Evolutionary conservation across 2,113 vertebrate genomes (phyloP), one percentile per base, ranked within the genome.

Genomic region (Centrocercus urophasianus): DNA sequence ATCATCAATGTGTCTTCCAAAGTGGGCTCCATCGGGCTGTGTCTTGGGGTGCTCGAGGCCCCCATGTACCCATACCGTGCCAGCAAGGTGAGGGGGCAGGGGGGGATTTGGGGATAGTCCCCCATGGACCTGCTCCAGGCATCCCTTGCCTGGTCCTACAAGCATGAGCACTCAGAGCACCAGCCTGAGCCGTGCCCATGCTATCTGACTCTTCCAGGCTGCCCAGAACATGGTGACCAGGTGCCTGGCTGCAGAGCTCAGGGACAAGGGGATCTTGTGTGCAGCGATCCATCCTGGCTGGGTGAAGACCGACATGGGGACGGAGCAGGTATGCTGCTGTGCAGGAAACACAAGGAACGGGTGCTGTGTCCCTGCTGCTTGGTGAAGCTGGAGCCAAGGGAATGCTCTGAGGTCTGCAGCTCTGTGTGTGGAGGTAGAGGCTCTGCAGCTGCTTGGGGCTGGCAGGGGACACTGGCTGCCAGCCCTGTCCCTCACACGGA

Each of bases 291-390:
- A 97, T 81, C 97, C 97, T 13, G 97, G 97, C 89, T 98, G 97
- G 97, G 96, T 98, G 83, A 94, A 97, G 92, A 97, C 95, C 0
- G 91, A 97, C 57, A 97, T 97, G 96, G 97, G 97, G 34, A 97
- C 52, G 0, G 67, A 96, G 27, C 48, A 96, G 94, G 93, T 93
- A 91, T 43, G 5, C 40, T 74, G 84, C 25, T 54, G 45, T 67
- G 13, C 73, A 67, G 92, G 83, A 69, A 38, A 90, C 56, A 32
- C 17, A 8, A 27, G 52, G 52, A 54, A 54, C 16, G 52, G 11
- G 22, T 30, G 24, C 16, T 63, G 61, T 16, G 61, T 63, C 61
- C 61, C 11, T 38, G 8, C 47, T 70, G 67, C 16, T 27, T 5
- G 16, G 25, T 30, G 61, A 32, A 34, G 21, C 43, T 34, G 43